Base-by-base conservation (phyloP, 2,797 vertebrate genomes). In the Pampus argenteus region DNA sequence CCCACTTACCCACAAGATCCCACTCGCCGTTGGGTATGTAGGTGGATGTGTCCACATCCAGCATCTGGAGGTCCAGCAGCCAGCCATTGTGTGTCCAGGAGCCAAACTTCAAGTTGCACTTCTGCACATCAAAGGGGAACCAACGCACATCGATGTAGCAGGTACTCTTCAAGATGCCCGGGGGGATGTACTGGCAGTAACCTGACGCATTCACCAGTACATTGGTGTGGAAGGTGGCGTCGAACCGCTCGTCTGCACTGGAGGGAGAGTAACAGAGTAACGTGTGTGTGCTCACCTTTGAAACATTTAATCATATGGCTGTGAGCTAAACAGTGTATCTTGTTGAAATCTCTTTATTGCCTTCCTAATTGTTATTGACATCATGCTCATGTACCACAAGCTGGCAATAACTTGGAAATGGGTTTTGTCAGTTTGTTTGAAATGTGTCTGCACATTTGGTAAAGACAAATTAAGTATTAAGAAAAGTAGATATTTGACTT, bases 71-170 rank as follows among this genome's bases (percentile, higher is more conserved):
- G 86, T 97, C 96, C 83, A 98, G 93, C 66, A 97, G 90, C 96
- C 96, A 97, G 66, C 96, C 96, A 2, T 96, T 96, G 85, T 97
- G 95, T 0, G 96, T 97, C 97, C 96, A 98, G 6, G 96, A 98
- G 51, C 97, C 97, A 71, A 97, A 98, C 86, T 97, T 98, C 85
- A 98, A 82, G 86, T 97, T 91, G 40, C 97, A 98, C 71, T 95
- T 95, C 88, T 98, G 97, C 51, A 97, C 93, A 26, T 97, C 96
- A 22, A 98, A 97, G 26, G 97, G 97, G 87, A 97, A 97, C 96
- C 96, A 98, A 56, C 95, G 95, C 34, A 98, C 97, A 10, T 98
- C 96, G 31, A 98, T 97, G 88, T 97, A 95, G 79, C 97, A 97
- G 1, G 96, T 97, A 82, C 96, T 97, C 84, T 95, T 95, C 61